phyloP scores from a whole-genome alignment of 1,140 invertebrate species.

The Drosophila serrata region DNA sequence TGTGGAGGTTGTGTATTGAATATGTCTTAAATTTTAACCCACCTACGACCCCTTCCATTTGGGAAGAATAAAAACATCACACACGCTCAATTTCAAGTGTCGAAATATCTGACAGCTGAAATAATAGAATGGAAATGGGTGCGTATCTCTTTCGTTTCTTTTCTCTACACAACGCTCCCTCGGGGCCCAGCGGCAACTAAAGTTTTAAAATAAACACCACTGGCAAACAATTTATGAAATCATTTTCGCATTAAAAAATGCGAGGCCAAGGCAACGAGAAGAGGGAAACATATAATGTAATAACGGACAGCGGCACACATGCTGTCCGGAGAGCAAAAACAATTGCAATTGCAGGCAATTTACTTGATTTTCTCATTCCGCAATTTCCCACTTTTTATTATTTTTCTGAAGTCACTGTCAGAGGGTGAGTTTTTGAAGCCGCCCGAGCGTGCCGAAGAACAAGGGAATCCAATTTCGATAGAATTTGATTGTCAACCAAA shows the following conservation, averaged over 20 bases:
- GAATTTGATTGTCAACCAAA: slow-evolving; percentile 80
- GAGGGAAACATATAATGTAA: slow-evolving; percentile 28
- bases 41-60: slow-evolving; percentile 29
- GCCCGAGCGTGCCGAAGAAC: slow-evolving; percentile 51
- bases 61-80: slow-evolving; percentile 69
- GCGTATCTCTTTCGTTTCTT: slow-evolving; percentile 11
- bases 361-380: slow-evolving; percentile 38
- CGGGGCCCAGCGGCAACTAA: slow-evolving; percentile 37
- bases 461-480: slow-evolving; percentile 79
- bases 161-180: slow-evolving; percentile 19
- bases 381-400: slow-evolving; percentile 32
- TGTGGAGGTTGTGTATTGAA: slow-evolving; percentile 15
- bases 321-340: slow-evolving; percentile 45
- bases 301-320: slow-evolving; percentile 60
- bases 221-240: slow-evolving; percentile 58
- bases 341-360: slow-evolving; percentile 74
- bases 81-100: slow-evolving; percentile 79
- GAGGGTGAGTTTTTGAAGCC: slow-evolving; percentile 26
- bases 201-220: slow-evolving; percentile 67
- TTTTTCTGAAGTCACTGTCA: slow-evolving; percentile 42
- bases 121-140: slow-evolving; percentile 70
- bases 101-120: slow-evolving; percentile 80
- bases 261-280: slow-evolving; percentile 13
- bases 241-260: slow-evolving; percentile 77
- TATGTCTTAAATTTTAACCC: slow-evolving; percentile 24